phyloP scores from a whole-genome alignment of 2,888 invertebrate genomes.

The Drosophila macrospina region DNA sequence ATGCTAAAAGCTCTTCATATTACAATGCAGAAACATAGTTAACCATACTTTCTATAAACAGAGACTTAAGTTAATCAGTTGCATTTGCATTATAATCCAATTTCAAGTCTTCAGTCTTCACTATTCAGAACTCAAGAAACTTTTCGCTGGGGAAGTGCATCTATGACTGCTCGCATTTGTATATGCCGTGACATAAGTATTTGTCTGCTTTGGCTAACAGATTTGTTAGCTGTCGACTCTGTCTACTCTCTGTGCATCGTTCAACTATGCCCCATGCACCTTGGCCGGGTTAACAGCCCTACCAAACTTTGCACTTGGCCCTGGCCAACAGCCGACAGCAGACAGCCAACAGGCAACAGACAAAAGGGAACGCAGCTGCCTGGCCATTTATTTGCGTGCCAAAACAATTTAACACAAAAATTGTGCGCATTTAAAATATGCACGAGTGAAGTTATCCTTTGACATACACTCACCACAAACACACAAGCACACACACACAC shows the following conservation, averaged over 20 bases:
- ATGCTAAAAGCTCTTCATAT: not conserved
- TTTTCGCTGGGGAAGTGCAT: not conserved
- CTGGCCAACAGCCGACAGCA: not conserved
- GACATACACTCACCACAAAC: slow-evolving; percentile 48
- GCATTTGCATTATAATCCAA: slow-evolving; percentile 3
- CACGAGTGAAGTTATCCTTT: slow-evolving; percentile 77
- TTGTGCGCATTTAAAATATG: slow-evolving; percentile 77
- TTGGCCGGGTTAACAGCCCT: slow-evolving; percentile 64
- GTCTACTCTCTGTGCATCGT: not conserved
- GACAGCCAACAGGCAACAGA: not conserved
- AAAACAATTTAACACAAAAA: slow-evolving; percentile 82
- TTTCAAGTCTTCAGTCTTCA: not conserved
- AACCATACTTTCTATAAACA: not conserved
- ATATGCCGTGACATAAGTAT: slow-evolving; percentile 1
- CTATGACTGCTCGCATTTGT: not conserved
- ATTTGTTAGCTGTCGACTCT: slow-evolving; percentile 68
- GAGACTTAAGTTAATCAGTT: not conserved
- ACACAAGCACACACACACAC: slow-evolving; percentile 25
- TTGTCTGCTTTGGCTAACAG: slow-evolving; percentile 64
- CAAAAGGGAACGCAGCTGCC: slow-evolving; percentile 61
- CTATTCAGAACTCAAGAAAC: not conserved
- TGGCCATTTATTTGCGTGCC: slow-evolving; percentile 79
- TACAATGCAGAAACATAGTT: not conserved
- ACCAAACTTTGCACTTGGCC: slow-evolving; percentile 66
- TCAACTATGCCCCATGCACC: slow-evolving; percentile 54